Base-by-base conservation (phyloP, 2,888 invertebrate genomes). In the Ophraella communa region DNA sequence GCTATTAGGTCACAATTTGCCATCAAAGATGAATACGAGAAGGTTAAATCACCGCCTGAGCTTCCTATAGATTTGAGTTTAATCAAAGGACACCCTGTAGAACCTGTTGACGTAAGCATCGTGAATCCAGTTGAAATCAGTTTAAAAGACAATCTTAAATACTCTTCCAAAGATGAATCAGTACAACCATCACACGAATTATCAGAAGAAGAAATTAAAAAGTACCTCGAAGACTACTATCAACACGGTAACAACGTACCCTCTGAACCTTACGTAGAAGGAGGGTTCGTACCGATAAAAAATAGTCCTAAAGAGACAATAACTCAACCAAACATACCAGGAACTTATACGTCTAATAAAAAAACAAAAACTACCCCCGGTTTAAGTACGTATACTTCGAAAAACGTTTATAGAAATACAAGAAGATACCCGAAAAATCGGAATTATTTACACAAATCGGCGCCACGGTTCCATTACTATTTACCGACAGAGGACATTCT, bases 341-440 rank as follows among this genome's bases (percentile, higher is more conserved):
- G 77, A 35, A 76, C 77, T 1, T 83, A 81, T 58, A 76, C 69
- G 69, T 68, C 81, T 59, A 74, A 80, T 69, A 77, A 84, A 73
- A 78, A 81, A 59, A 80, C 84, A 1, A 76, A 78, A 18, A 82
- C 81, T 8, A 84, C 85, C 11, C 85, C 85, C 0, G 86, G 85
- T 1, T 76, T 86, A 20, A 83, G 83, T 65, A 82, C 84, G 73
- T 86, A 79, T 69, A 77, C 82, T 1, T 77, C 79, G 0, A 69
- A 65, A 18, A 68, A 69, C 10, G 24, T 11, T 20, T 42, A 54
- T 1, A 42, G 39, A 4, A 49, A 62, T 11, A 55, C 35, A 24
- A 62, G 55, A 17, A 54, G 66, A 35, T 51, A 61, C 44, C 65
- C 66, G 33, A 69, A 61, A 52, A 64, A 59, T 49, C 44, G 10